Conservation (phyloP, 2,113 vertebrate species). For the Scartelaos histophorus region DNA sequence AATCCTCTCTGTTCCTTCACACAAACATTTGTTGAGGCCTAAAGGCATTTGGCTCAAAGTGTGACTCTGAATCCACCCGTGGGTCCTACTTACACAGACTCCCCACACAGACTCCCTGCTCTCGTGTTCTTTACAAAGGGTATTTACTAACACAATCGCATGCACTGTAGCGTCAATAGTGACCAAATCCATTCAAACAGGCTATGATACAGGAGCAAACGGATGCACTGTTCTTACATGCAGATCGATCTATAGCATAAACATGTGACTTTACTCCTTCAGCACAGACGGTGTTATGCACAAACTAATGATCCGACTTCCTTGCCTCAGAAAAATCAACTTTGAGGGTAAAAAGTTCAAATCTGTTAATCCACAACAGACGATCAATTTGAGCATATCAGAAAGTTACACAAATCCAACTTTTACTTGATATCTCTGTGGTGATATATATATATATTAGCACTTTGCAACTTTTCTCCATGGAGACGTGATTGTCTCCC, state of each 20-base stretch:
- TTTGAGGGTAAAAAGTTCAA: too few species aligned
- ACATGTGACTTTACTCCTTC: not conserved
- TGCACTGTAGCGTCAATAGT: not conserved
- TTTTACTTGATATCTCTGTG: too few species aligned
- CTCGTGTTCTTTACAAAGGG: not conserved
- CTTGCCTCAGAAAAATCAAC: too few species aligned
- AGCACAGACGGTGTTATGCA: not conserved
- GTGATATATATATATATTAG: too few species aligned
- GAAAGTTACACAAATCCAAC: too few species aligned
- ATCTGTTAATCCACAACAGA: too few species aligned
- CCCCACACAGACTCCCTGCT: not conserved
- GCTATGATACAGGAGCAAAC: not conserved
- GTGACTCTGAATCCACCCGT: not conserved
- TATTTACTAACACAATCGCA: constrained; percentile 1
- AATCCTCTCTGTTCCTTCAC: constrained; percentile 7
- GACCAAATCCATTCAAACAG: not conserved
- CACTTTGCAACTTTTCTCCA: too few species aligned
- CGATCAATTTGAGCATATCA: too few species aligned
- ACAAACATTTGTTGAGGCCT: constrained; percentile 6
- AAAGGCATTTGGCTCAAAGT: constrained; percentile 6
- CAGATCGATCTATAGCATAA: not conserved
- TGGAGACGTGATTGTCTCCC: too few species aligned
- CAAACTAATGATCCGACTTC: too few species aligned
- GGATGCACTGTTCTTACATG: not conserved
- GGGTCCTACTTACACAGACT: not conserved